phyloP scores from a whole-genome alignment of 2,113 vertebrate genomes.

The Fregetta grallaria region DNA sequence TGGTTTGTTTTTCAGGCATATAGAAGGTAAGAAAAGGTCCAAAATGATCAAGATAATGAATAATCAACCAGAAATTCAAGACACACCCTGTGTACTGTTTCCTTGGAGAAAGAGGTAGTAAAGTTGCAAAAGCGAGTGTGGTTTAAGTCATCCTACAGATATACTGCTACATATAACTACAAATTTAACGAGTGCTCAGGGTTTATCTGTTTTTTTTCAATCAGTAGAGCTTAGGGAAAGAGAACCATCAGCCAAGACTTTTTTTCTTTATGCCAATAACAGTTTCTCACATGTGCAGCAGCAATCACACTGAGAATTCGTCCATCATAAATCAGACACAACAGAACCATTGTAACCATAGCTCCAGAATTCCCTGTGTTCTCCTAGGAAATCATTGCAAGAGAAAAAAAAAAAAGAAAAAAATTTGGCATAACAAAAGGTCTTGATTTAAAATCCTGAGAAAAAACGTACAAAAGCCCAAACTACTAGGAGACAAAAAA shows the following conservation, averaged over 20 bases:
- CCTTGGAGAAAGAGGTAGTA: constrained; percentile 51
- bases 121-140: constrained; percentile 2
- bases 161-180: not conserved
- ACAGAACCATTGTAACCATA: not conserved
- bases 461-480: not conserved
- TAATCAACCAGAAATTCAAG: not conserved
- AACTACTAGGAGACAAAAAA: not conserved
- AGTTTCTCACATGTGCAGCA: constrained; percentile 1
- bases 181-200: not conserved
- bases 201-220: not conserved
- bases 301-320: not conserved
- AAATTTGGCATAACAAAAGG: not conserved
- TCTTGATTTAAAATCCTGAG: constrained; percentile 37
- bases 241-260: not conserved
- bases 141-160: not conserved
- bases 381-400: constrained; percentile 4
- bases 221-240: not conserved
- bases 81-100: not conserved
- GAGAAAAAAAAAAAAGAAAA: not conserved
- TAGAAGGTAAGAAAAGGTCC: not conserved
- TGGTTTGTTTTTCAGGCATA: not conserved
- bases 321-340: not conserved
- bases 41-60: not conserved
- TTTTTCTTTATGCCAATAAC: not conserved
- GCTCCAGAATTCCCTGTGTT: constrained; percentile 14